These are phyloP conservation scores for Fragum fragum DNA, from an alignment of 2,888 invertebrate species.

Conservation along the genomic window DNA sequence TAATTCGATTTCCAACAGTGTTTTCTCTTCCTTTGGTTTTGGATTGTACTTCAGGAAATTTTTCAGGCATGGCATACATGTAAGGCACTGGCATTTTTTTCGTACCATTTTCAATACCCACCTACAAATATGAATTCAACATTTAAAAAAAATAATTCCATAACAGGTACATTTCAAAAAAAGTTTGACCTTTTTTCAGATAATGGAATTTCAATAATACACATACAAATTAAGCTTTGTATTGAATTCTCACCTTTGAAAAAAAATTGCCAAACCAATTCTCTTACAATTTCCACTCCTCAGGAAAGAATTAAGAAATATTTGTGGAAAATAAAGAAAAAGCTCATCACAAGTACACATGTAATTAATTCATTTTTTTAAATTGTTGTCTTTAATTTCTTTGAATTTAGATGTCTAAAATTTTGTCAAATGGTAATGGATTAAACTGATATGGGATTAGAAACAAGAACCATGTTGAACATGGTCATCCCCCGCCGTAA, in stretches of 20 bases:
- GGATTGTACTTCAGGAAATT: slow-evolving; percentile 35
- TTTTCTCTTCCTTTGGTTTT: slow-evolving; percentile 60
- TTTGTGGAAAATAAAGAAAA: slow-evolving; percentile 7
- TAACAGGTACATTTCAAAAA: too few species aligned
- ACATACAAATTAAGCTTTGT: neutral
- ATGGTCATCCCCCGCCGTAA: too few species aligned
- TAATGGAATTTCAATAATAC: too few species aligned
- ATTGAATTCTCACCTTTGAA: too few species aligned
- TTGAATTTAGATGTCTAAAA: too few species aligned
- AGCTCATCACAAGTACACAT: neutral
- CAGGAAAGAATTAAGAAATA: too few species aligned
- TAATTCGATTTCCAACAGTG: slow-evolving; percentile 84
- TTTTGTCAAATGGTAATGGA: too few species aligned
- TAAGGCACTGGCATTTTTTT: slow-evolving; percentile 52
- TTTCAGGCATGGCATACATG: slow-evolving; percentile 56
- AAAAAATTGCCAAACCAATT: neutral
- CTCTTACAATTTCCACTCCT: neutral
- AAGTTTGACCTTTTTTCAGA: too few species aligned
- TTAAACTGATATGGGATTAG: too few species aligned
- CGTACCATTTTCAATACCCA: slow-evolving; percentile 49
- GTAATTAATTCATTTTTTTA: neutral
- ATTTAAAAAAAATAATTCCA: too few species aligned
- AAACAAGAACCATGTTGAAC: too few species aligned
- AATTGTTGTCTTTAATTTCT: neutral
- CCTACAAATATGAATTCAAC: slow-evolving; percentile 37